Evolutionary conservation across 1,140 invertebrate species (phyloP).

Genomic region (Drosophila pallidifrons): DNA sequence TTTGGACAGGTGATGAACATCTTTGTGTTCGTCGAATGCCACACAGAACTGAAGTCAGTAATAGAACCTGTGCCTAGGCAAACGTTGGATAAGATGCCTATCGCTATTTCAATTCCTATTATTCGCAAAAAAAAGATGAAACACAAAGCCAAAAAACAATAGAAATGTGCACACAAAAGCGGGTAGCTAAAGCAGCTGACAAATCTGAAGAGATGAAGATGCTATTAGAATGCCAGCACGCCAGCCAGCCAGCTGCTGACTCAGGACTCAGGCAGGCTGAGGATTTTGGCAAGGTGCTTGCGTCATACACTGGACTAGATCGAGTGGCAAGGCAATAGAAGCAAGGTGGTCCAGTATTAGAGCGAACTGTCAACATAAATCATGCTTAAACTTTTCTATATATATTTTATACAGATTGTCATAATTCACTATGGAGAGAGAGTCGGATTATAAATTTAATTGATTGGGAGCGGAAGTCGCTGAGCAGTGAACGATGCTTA

Average conservation of each 20-base stretch:
- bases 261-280: conserved; percentile 22
- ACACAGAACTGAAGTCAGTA: conserved; percentile 64
- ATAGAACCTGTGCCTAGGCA: conserved; percentile 64
- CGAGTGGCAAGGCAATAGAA: background rate
- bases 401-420: conserved; percentile 56
- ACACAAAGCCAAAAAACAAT: conserved; percentile 16
- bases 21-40: conserved; percentile 58
- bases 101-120: conserved; percentile 66
- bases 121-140: conserved; percentile 61
- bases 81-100: conserved; percentile 50
- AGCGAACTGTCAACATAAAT: conserved; percentile 71
- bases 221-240: conserved; percentile 28
- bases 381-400: conserved; percentile 53
- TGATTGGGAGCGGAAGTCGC: conserved; percentile 79
- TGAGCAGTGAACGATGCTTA: conserved; percentile 16
- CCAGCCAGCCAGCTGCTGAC: conserved; percentile 60
- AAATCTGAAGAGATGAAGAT: conserved; percentile 59
- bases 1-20: conserved; percentile 74
- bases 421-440: conserved; percentile 50
- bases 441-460: conserved; percentile 55
- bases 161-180: conserved; percentile 60
- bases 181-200: conserved; percentile 62
- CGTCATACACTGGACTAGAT: conserved; percentile 49
- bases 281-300: conserved; percentile 75
- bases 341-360: conserved; percentile 63